A percentile compares a stretch with the other conserved stretches of the same genome.
phyloP scores from a whole-genome alignment of 2,888 invertebrate species.

The Nasonovia ribisnigri region DNA sequence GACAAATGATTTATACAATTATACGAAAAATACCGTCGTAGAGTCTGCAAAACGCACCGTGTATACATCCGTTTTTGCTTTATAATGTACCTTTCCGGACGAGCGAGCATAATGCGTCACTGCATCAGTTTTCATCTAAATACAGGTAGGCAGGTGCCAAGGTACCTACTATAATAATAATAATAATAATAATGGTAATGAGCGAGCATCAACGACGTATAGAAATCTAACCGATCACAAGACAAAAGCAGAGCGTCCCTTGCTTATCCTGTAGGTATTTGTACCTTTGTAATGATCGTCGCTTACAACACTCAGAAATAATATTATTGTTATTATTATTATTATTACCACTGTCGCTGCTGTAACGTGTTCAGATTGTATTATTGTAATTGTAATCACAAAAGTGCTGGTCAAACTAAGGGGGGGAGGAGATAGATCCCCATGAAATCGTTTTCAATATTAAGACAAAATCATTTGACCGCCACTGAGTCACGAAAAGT shows the following conservation, averaged over 20 bases:
- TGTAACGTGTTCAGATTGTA: background rate
- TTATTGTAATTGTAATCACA: too few relatives aligned
- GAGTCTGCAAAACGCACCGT: background rate
- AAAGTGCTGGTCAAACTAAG: too few relatives aligned
- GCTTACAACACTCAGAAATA: background rate
- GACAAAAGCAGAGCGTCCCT: background rate
- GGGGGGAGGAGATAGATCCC: too few relatives aligned
- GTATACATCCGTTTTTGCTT: background rate
- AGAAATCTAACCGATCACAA: background rate
- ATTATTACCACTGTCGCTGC: background rate
- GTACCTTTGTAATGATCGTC: background rate
- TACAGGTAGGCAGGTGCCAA: too few relatives aligned
- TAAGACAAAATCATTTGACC: too few relatives aligned
- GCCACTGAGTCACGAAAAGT: too few relatives aligned
- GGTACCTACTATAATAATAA: too few relatives aligned
- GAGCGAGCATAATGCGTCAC: too few relatives aligned
- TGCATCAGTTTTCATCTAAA: too few relatives aligned
- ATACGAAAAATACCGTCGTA: background rate
- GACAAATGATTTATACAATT: background rate
- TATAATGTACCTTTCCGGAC: background rate
- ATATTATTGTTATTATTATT: background rate
- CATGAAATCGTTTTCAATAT: too few relatives aligned
- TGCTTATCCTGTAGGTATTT: background rate
- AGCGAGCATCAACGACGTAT: background rate
- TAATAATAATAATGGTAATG: background rate